Percentiles rank a stretch among this genome's conserved stretches.
phyloP scores from a whole-genome alignment of 35 echinoderm and acorn worm species.

The Lytechinus variegatus region DNA sequence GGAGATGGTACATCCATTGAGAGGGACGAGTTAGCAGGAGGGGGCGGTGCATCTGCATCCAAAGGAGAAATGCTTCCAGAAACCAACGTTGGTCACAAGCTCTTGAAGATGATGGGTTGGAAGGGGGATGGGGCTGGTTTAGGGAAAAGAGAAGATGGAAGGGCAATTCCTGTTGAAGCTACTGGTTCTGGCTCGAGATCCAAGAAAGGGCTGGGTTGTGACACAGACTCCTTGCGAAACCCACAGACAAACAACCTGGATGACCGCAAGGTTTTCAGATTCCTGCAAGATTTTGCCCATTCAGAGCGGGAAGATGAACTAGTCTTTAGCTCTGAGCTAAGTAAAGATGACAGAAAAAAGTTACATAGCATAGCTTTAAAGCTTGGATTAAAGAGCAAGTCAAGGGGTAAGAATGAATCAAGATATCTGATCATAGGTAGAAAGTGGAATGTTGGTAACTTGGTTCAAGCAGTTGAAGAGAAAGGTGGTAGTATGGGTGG shows the following conservation, averaged over 20 bases:
- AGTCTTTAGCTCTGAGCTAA: slow-evolving; percentile 40
- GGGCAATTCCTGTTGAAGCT: slow-evolving; percentile 54
- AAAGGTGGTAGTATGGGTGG: slow-evolving; percentile 48
- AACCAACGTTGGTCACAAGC: slow-evolving; percentile 54
- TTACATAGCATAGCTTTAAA: slow-evolving; percentile 21
- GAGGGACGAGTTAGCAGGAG: background rate
- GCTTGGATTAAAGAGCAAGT: slow-evolving; percentile 59
- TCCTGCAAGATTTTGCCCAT: slow-evolving; percentile 47
- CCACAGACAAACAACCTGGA: slow-evolving; percentile 17
- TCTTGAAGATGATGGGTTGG: slow-evolving; percentile 70
- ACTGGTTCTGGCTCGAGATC: background rate
- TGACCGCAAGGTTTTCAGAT: background rate
- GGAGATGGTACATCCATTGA: slow-evolving; percentile 6
- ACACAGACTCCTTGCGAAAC: background rate
- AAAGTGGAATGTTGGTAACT: slow-evolving; percentile 43
- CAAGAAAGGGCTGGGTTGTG: slow-evolving; percentile 55
- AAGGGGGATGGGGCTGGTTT: slow-evolving; percentile 55
- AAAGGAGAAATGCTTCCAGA: slow-evolving; percentile 32
- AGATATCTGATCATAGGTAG: slow-evolving; percentile 32
- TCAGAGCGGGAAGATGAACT: slow-evolving; percentile 46
- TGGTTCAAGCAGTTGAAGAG: slow-evolving; percentile 49
- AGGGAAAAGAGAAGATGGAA: slow-evolving; percentile 44
- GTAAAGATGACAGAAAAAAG: slow-evolving; percentile 40
- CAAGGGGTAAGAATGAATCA: slow-evolving; percentile 15
- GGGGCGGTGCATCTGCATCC: background rate